A percentile compares a stretch with the other conserved stretches of the same genome.
Evolutionary conservation across 2,888 invertebrate species (phyloP).

Genomic region (Apamea crenata): DNA sequence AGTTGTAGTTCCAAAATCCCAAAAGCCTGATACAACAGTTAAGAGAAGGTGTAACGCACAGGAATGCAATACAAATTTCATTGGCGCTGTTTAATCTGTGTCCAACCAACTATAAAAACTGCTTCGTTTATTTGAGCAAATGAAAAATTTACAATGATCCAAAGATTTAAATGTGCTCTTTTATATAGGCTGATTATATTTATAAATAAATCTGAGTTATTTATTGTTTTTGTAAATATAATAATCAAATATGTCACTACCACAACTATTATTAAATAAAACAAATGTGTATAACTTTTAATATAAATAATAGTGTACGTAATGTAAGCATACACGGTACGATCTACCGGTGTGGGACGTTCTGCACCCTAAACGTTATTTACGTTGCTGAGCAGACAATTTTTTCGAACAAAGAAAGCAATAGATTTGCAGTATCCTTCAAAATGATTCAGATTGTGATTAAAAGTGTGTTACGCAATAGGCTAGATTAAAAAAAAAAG

Average conservation of each 20-base stretch:
- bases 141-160: background rate
- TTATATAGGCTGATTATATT: slow-evolving; percentile 29
- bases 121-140: background rate
- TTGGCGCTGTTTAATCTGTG: background rate
- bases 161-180: background rate
- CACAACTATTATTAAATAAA: background rate
- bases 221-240: slow-evolving; percentile 21
- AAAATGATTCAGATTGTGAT: no score
- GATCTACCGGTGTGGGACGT: background rate
- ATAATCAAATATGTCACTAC: background rate
- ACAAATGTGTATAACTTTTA: background rate
- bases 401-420: no score
- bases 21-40: slow-evolving; percentile 27
- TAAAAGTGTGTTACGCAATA: no score
- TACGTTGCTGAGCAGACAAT: no score
- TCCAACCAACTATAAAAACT: background rate
- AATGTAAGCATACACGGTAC: background rate
- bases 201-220: slow-evolving; percentile 32
- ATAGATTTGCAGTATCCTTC: no score
- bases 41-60: background rate
- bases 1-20: slow-evolving; percentile 43
- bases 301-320: slow-evolving; percentile 4
- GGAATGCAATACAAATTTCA: slow-evolving; percentile 26
- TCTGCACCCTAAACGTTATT: background rate
- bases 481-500: no score